These are phyloP conservation scores for Lomographa bimaculata DNA, from an alignment of 2,888 invertebrate genomes.

Conservation along the genomic window DNA sequence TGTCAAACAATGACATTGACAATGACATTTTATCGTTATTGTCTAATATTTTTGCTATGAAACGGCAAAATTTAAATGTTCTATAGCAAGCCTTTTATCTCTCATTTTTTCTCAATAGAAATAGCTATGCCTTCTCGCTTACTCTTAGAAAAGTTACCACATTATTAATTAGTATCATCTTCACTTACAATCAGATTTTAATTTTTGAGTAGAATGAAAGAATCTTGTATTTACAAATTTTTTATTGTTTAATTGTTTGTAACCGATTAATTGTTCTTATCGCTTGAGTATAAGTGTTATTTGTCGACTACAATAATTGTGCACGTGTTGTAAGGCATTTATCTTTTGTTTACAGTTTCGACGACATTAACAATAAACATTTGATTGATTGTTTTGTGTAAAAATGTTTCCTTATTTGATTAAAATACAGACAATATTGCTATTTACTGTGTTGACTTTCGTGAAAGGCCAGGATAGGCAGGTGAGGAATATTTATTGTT, in stretches of 20 bases:
- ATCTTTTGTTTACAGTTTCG: constrained; percentile 57
- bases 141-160: not conserved
- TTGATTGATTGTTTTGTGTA: constrained; percentile 40
- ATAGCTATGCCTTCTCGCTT: not conserved
- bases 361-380: constrained; percentile 42
- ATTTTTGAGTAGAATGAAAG: too few relatives aligned
- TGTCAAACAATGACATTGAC: too few relatives aligned
- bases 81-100: too few relatives aligned
- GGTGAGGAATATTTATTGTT: constrained; percentile 46
- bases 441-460: constrained; percentile 47
- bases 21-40: not conserved
- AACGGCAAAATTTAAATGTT: constrained; percentile 1
- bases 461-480: constrained; percentile 63
- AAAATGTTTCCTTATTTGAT: constrained; percentile 53
- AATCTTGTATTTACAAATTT: too few relatives aligned
- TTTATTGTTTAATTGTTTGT: too few relatives aligned
- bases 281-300: constrained; percentile 9
- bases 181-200: too few relatives aligned
- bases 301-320: constrained; percentile 2
- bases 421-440: constrained; percentile 54
- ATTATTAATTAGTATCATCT: too few relatives aligned
- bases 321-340: constrained; percentile 36
- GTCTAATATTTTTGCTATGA: too few relatives aligned
- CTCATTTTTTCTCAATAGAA: too few relatives aligned
- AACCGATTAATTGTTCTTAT: constrained; percentile 14